Evolutionary conservation across 2,888 invertebrate genomes (phyloP), one percentile per base, ranked within the genome.

Genomic region (Aplocera efformata): DNA sequence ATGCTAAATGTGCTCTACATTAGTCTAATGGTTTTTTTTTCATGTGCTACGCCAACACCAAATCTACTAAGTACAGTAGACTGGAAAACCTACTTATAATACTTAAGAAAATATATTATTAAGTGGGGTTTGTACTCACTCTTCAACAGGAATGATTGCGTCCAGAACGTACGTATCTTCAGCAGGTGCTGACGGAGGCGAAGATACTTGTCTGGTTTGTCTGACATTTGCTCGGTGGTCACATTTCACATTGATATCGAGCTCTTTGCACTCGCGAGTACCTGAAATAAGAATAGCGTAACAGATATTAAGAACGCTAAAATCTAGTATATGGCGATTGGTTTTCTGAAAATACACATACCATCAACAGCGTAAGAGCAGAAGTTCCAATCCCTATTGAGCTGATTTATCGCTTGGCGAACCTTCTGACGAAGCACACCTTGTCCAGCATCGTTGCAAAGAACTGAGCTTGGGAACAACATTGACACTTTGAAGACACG

Each of bases 311-410:
- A 3, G 17, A 35, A 2, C 10, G 3, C 6, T 7, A 25, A 11
- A 8, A 10, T 9, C 1, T 23, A 24, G 1, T 11, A 29, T 1
- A 20, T 24, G 23, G n/a, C n/a, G n/a, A n/a, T n/a, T 8, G n/a
- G 7, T 3, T 17, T 5, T 3, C 13, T 17, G 13, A 17, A n/a
- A 26, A 1, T 24, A 8, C 23, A 31, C 35, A 58, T 74, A 91
- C 97, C 96, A 83, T 96, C 95, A 29, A 93, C 90, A 45, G 95
- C 93, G 72, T 96, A 95, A 0, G 97, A 96, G 74, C 98, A 98
- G 93, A 98, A 96, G 90, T 96, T 96, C 98, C 98, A 98, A 67
- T 98, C 96, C 60, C 96, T 92, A 76, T 98, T 98, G 36, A 98
- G 90, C 32, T 96, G 93, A 63, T 97, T 96, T 36, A 98, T 94